phyloP scores from a whole-genome alignment of 2,888 invertebrate species.

The Macaria liturata region DNA sequence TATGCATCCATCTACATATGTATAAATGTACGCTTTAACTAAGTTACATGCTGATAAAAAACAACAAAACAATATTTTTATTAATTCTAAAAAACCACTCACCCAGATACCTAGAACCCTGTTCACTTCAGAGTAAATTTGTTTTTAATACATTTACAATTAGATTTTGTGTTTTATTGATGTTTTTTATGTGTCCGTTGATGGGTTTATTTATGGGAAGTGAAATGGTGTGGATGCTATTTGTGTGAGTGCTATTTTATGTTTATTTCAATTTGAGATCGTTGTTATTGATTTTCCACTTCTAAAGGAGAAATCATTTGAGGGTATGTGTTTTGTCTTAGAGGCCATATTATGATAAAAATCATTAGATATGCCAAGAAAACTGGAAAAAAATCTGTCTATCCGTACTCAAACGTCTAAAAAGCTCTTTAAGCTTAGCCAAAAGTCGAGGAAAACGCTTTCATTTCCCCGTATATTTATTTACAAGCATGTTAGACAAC shows the following conservation, averaged over 20 bases:
- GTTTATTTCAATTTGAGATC: too few species aligned
- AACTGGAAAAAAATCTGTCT: too few species aligned
- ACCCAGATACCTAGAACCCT: not conserved
- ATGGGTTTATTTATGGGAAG: constrained; percentile 18
- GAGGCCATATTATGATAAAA: too few species aligned
- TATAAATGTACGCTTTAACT: too few species aligned
- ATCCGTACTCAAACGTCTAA: too few species aligned
- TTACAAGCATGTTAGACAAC: constrained; percentile 22
- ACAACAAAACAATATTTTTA: not conserved
- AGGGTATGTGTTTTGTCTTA: too few species aligned
- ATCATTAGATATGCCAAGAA: too few species aligned
- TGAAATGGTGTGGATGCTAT: constrained; percentile 12
- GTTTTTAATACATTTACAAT: constrained; percentile 27
- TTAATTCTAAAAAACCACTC: not conserved
- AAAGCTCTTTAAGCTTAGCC: not conserved
- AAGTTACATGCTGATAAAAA: not conserved
- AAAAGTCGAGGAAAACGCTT: constrained; percentile 6
- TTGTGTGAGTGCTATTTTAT: constrained; percentile 13
- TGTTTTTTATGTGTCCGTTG: constrained; percentile 16
- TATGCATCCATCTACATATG: too few species aligned
- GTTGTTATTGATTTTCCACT: too few species aligned
- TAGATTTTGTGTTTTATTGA: constrained; percentile 22
- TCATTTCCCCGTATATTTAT: constrained; percentile 15
- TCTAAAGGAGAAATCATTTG: too few species aligned
- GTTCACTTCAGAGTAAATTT: constrained; percentile 1